Percentiles rank a stretch among this genome's conserved stretches.
Evolutionary conservation across 2,888 invertebrate species (phyloP).

Genomic region (Osedax frankpressi): DNA sequence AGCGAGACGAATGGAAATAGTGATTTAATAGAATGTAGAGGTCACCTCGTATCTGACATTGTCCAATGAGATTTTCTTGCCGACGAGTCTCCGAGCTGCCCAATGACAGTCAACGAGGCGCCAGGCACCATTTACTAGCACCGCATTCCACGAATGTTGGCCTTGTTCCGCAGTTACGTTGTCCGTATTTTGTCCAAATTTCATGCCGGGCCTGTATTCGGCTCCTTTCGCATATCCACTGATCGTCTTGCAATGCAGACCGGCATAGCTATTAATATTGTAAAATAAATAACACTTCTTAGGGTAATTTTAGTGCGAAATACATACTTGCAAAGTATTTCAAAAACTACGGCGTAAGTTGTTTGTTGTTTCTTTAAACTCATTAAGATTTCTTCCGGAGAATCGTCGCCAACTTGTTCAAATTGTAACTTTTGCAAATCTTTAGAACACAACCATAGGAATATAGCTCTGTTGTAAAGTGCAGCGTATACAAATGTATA

Average conservation of each 20-base stretch:
- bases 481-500: background rate
- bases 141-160: slow-evolving; percentile 47
- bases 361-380: slow-evolving; percentile 43
- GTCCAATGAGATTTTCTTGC: slow-evolving; percentile 39
- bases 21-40: background rate
- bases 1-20: too few species aligned
- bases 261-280: slow-evolving; percentile 42
- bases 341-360: slow-evolving; percentile 47
- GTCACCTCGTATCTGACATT: slow-evolving; percentile 41
- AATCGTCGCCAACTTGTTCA: slow-evolving; percentile 38
- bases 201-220: slow-evolving; percentile 45
- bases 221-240: slow-evolving; percentile 47
- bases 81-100: slow-evolving; percentile 45
- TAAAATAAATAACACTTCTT: too few species aligned
- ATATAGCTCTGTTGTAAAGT: slow-evolving; percentile 40
- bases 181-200: slow-evolving; percentile 28
- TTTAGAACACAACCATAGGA: slow-evolving; percentile 46
- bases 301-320: too few species aligned
- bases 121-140: slow-evolving; percentile 45
- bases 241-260: slow-evolving; percentile 45
- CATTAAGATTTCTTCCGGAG: slow-evolving; percentile 46
- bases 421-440: slow-evolving; percentile 44
- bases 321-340: slow-evolving; percentile 44
- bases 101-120: slow-evolving; percentile 46
- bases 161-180: slow-evolving; percentile 36